Evolutionary conservation across 1,140 invertebrate species (phyloP).

Genomic region (Arion vulgaris): DNA sequence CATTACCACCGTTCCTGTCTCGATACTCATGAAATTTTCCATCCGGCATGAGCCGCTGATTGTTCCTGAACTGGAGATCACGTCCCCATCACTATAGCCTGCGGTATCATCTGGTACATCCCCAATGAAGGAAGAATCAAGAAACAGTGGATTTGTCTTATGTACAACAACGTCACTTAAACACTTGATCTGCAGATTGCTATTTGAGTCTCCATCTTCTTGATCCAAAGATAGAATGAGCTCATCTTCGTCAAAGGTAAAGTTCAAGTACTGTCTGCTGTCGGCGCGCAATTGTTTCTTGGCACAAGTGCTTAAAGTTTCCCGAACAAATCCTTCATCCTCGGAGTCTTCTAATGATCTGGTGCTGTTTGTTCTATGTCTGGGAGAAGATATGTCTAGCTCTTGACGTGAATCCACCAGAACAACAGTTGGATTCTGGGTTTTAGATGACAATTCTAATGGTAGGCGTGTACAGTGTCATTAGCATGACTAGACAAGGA

Average conservation of each 20-base stretch:
- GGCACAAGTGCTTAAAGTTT: conserved; percentile 44
- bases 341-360: conserved; percentile 32
- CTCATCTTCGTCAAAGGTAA: conserved; percentile 60
- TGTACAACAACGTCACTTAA: background rate
- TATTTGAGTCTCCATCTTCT: background rate
- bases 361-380: background rate
- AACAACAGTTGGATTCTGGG: background rate
- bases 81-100: background rate
- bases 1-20: background rate
- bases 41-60: background rate
- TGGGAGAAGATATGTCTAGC: background rate
- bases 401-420: background rate
- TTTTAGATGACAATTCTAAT: background rate
- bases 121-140: background rate
- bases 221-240: conserved; percentile 17
- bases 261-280: conserved; percentile 58
- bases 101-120: background rate
- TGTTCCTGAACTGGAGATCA: background rate
- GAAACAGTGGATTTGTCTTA: background rate
- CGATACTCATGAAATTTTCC: background rate
- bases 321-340: conserved; percentile 13
- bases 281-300: conserved; percentile 56
- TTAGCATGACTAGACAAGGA: background rate
- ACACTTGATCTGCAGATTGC: background rate
- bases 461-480: background rate